Evolutionary conservation across 2,113 vertebrate genomes (phyloP).

Genomic region (Ptyas mucosa): DNA sequence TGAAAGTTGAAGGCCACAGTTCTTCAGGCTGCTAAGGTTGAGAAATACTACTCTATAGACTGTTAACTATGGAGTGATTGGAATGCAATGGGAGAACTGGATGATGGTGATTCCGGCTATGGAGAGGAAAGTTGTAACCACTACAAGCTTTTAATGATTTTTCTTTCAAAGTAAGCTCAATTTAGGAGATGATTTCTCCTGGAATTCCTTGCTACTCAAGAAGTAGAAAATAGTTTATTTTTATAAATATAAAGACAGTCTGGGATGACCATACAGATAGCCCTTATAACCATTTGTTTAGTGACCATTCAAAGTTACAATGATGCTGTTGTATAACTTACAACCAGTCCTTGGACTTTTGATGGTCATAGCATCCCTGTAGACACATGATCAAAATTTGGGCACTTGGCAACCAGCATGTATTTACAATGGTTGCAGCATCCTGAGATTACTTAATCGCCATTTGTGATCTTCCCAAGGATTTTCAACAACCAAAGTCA

Average conservation of each 20-base stretch:
- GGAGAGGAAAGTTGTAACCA: neutral
- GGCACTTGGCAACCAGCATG: neutral
- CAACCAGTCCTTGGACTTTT: neutral
- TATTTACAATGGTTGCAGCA: neutral
- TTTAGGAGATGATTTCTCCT: neutral
- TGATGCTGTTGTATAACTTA: neutral
- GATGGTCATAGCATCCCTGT: neutral
- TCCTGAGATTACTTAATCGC: neutral
- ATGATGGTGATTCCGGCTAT: neutral
- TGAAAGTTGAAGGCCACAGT: neutral
- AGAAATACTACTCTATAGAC: neutral
- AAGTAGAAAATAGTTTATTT: neutral
- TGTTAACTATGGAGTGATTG: neutral
- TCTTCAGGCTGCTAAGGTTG: neutral
- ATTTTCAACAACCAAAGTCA: neutral
- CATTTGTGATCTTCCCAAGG: neutral
- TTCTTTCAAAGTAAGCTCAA: neutral
- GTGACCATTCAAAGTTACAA: neutral
- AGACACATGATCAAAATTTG: neutral
- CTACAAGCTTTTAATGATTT: neutral
- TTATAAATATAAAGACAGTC: neutral
- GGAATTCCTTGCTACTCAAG: neutral
- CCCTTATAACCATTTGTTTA: neutral
- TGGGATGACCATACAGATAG: neutral
- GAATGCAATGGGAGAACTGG: neutral